Percentiles rank a stretch among this genome's conserved stretches.
Conservation (phyloP, 2,797 vertebrate species). For the Malurus splendens region DNA sequence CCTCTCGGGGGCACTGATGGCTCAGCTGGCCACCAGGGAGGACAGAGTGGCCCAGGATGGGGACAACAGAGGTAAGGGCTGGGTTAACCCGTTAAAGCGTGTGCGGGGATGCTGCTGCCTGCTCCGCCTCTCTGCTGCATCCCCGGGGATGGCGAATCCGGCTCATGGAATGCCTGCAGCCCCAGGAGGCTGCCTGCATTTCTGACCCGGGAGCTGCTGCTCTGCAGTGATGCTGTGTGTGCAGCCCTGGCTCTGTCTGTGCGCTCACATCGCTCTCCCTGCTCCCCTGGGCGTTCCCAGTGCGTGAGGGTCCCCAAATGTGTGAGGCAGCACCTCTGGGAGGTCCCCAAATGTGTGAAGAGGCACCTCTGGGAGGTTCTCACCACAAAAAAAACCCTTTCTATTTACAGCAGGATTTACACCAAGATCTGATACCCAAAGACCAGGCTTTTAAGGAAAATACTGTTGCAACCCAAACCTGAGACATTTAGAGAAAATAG, state of each 20-base stretch:
- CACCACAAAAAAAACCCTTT: neutral
- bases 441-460: neutral
- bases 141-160: neutral
- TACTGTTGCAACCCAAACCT: neutral
- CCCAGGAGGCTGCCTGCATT: neutral
- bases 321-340: neutral
- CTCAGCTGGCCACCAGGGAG: slow-evolving; percentile 80
- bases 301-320: fast-evolving
- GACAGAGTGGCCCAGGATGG: slow-evolving; percentile 78
- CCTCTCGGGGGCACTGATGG: slow-evolving; percentile 77
- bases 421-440: neutral
- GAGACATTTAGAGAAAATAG: neutral
- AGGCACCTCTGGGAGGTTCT: neutral
- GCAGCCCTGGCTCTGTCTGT: neutral
- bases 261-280: neutral
- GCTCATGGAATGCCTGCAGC: neutral
- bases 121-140: neutral
- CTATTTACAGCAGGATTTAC: neutral
- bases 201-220: neutral
- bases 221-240: neutral
- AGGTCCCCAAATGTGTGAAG: fast-evolving
- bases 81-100: neutral
- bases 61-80: slow-evolving; percentile 77
- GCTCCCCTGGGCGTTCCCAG: neutral
- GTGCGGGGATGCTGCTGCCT: neutral